Evolutionary conservation across 2,888 invertebrate species (phyloP), one percentile per base, ranked within the genome.

Genomic region (Athetis lepigone): DNA sequence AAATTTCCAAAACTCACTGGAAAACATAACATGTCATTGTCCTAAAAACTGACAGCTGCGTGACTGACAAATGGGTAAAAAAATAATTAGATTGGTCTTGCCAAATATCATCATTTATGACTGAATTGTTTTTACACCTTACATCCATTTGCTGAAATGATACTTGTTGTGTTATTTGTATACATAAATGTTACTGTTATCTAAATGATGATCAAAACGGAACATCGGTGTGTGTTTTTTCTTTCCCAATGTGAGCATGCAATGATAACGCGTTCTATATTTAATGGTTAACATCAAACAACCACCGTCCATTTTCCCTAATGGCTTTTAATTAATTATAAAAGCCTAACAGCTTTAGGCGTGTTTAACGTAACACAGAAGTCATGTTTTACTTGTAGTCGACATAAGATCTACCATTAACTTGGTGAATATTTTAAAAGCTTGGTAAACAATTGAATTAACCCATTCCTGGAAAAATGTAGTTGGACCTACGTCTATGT

Each of bases 271-370:
- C 45, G 43, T 40, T 62, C 64, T 59, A 70, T 72, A 72, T 67
- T 69, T 52, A 67, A 70, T 63, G 56, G 56, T 49, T 70, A 57
- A 61, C 57, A 70, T 65, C 64, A 56, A 64, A 62, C 25, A 57
- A 16, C 49, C 39, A 54, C 56, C 39, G 18, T 33, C 62, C 67
- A 74, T 62, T 62, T 50, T 39, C 45, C 47, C 36, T 70, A 77
- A 77, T 67, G 45, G 68, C 18, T 52, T 67, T 77, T 65, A 60
- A 65, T 71, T 66, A 71, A 68, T 68, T 64, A 59, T 69, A 52
- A 73, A 67, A 68, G 55, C 70, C 57, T 56, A 62, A 61, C 16
- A 19, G 46, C 60, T 75, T 70, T 66, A 54, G 45, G 25, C 37
- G 47, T 46, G 36, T 70, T 58, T 52, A 57, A 56, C 45, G 37